Evolutionary conservation across 2,888 invertebrate genomes (phyloP).

Genomic region (Aspidapion aeneum): DNA sequence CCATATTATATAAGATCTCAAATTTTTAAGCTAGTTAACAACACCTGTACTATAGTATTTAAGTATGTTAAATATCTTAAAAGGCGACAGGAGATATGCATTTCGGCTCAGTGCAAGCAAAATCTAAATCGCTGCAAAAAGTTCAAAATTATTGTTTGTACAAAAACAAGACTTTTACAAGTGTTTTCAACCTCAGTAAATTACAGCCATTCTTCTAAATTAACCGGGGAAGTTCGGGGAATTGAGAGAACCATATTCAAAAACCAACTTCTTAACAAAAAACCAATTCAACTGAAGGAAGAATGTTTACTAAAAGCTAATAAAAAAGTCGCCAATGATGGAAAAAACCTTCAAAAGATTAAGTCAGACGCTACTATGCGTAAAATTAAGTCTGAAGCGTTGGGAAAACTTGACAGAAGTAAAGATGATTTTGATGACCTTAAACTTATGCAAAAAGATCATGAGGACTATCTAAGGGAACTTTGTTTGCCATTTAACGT

Average conservation of each 20-base stretch:
- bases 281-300: not conserved
- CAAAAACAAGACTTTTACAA: not conserved
- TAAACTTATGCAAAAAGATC: not conserved
- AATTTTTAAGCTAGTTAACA: constrained; percentile 1
- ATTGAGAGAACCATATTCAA: not conserved
- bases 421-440: not conserved
- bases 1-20: not conserved
- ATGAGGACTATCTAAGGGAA: not conserved
- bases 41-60: not conserved
- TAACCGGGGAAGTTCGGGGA: not conserved
- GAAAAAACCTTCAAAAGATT: not conserved
- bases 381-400: not conserved
- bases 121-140: too few relatives aligned
- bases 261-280: not conserved
- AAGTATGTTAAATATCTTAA: constrained; percentile 2
- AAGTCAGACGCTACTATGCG: not conserved
- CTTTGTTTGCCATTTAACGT: not conserved
- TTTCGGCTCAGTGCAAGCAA: too few relatives aligned
- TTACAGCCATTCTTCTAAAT: not conserved
- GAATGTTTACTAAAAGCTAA: not conserved
- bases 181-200: not conserved
- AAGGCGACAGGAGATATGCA: too few relatives aligned
- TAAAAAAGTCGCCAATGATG: not conserved
- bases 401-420: not conserved
- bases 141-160: not conserved